A percentile compares a stretch with the other conserved stretches of the same genome.
phyloP scores from a whole-genome alignment of 2,888 invertebrate genomes.

The Globia sparganii region DNA sequence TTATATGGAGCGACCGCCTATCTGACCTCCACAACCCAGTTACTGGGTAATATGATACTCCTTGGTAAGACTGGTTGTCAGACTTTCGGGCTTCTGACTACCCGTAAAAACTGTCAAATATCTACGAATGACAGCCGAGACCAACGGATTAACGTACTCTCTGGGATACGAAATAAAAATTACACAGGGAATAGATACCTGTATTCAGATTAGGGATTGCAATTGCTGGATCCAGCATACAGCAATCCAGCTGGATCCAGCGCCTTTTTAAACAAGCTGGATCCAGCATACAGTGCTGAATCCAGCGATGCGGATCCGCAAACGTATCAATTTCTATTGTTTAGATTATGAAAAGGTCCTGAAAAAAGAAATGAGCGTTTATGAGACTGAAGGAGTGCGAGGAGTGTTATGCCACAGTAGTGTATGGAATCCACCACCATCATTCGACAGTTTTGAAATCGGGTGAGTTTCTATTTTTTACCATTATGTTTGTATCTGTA shows the following conservation, averaged over 20 bases:
- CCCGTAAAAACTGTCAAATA: not conserved
- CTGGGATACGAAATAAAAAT: not conserved
- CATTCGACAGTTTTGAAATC: conserved; percentile 94
- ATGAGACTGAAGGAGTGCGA: too few relatives aligned
- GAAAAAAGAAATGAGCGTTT: too few relatives aligned
- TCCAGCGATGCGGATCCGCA: too few relatives aligned
- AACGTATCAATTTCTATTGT: too few relatives aligned
- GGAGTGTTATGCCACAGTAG: conserved; percentile 96
- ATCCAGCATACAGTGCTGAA: too few relatives aligned
- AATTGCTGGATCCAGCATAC: too few relatives aligned
- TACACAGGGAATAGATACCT: not conserved
- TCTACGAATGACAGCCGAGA: not conserved
- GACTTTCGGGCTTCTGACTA: not conserved
- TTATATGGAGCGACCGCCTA: not conserved
- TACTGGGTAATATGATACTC: not conserved
- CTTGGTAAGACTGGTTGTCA: not conserved
- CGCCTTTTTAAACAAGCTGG: too few relatives aligned
- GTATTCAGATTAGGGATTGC: too few relatives aligned
- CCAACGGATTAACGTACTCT: not conserved
- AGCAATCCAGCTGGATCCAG: too few relatives aligned
- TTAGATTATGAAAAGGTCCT: too few relatives aligned
- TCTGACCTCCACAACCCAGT: too few relatives aligned
- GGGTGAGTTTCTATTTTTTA: conserved; percentile 90
- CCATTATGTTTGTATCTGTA: conserved; percentile 22
- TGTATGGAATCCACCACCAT: conserved; percentile 97